Evolutionary conservation across 2,797 vertebrate genomes (phyloP), one percentile per base, ranked within the genome.

Genomic region (Fistularia tabacaria): DNA sequence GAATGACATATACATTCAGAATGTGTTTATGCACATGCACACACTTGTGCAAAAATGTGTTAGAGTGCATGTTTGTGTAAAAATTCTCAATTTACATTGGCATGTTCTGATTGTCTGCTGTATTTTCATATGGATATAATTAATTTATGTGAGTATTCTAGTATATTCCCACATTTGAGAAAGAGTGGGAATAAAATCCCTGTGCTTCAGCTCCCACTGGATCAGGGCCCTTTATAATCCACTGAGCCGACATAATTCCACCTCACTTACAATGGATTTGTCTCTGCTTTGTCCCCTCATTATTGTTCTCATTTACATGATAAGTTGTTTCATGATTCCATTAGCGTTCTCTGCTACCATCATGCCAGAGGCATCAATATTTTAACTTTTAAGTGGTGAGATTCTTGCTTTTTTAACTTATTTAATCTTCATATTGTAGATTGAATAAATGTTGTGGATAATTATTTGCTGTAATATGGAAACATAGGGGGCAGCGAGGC

Each of bases 191-290:
- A 77, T 56, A 52, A 77, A 69, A 71, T 75, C 70, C 73, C 73
- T 88, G 79, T 86, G 86, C 85, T 79, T 54, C 77, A 69, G 71
- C 81, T 86, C 84, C 79, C 78, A 71, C 77, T 81, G 85, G 85
- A 88, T 88, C 83, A 85, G 80, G 84, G 77, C 82, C 79, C 83
- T 84, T 83, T 76, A 79, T 89, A 89, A 89, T 87, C 87, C 85
- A 85, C 84, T 87, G 87, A 89, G 85, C 87, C 83, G 84, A 85
- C 87, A 85, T 89, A 87, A 89, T 87, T 87, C 87, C 84, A 83
- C 81, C 84, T 82, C 85, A 82, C 83, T 87, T 89, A 89, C 85
- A 89, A 89, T 87, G 85, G 87, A 87, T 89, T 88, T 87, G 83
- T 82, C 78, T 81, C 71, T 68, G 83, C 87, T 82, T 89, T 89